A percentile compares a stretch with the other conserved stretches of the same genome.
Evolutionary conservation across 2,113 vertebrate genomes (phyloP).

Genomic region (Andinoacara biseriatus): DNA sequence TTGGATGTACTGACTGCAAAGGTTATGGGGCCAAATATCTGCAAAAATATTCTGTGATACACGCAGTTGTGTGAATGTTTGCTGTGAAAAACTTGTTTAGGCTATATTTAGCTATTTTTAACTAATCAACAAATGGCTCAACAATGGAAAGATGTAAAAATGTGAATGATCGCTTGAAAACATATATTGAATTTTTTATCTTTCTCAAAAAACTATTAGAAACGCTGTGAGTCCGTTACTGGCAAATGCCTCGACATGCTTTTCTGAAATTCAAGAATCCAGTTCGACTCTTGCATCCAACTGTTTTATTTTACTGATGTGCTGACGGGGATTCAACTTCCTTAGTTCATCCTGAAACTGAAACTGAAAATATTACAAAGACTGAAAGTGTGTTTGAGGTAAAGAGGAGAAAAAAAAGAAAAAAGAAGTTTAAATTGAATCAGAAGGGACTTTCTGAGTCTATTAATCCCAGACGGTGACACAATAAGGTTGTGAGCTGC

Average conservation of each 20-base stretch:
- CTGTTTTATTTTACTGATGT: slow-evolving; percentile 38
- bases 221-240: neutral
- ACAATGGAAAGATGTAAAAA: slow-evolving; percentile 33
- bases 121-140: slow-evolving; percentile 1
- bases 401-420: neutral
- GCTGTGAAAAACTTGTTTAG: slow-evolving; percentile 33
- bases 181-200: slow-evolving; percentile 14
- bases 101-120: slow-evolving; percentile 29
- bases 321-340: slow-evolving; percentile 19
- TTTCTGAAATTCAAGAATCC: slow-evolving; percentile 38
- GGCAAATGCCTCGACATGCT: slow-evolving; percentile 45
- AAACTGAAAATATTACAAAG: slow-evolving; percentile 6
- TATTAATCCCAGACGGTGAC: neutral
- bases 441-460: neutral
- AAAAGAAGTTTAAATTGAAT: neutral
- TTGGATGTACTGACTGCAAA: slow-evolving; percentile 44
- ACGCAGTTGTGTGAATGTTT: slow-evolving; percentile 44
- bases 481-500: neutral
- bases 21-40: slow-evolving; percentile 63
- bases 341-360: slow-evolving; percentile 10
- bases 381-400: slow-evolving; percentile 7
- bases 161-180: slow-evolving; percentile 10
- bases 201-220: slow-evolving; percentile 17
- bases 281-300: slow-evolving; percentile 32
- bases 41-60: slow-evolving; percentile 57